Evolutionary conservation across 2,888 invertebrate genomes (phyloP).

Genomic region (Drosophila atripex): DNA sequence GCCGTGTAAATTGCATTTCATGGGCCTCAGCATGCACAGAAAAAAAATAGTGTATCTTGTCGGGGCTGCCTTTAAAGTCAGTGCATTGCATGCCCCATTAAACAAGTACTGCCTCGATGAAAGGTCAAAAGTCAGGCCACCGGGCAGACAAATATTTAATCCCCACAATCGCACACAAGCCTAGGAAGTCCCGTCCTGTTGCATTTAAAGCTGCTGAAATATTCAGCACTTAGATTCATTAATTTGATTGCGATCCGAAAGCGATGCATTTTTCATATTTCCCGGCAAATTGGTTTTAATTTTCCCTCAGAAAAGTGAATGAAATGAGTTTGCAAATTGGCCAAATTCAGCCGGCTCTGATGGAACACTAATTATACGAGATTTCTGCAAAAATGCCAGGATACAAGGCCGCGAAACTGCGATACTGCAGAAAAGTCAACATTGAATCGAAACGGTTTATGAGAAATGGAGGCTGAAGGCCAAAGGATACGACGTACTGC

Average conservation of each 20-base stretch:
- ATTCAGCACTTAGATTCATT: conserved; percentile 50
- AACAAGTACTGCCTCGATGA: conserved; percentile 29
- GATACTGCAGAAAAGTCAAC: conserved; percentile 57
- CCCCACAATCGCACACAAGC: conserved; percentile 36
- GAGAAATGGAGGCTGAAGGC: conserved; percentile 19
- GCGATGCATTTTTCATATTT: conserved; percentile 30
- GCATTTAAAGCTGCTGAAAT: conserved; percentile 31
- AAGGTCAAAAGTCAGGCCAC: conserved; percentile 65
- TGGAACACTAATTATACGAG: conserved; percentile 28
- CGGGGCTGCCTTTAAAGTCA: background rate
- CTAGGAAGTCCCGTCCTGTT: conserved; percentile 1
- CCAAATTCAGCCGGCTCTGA: conserved; percentile 22
- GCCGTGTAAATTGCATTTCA: conserved; percentile 61
- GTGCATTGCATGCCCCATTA: conserved; percentile 52
- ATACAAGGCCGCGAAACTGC: background rate
- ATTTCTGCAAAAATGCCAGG: conserved; percentile 1
- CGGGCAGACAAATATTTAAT: conserved; percentile 44
- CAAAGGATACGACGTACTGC: conserved; percentile 57
- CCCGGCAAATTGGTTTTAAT: conserved; percentile 26
- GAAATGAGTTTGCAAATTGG: conserved; percentile 35
- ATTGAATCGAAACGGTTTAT: conserved; percentile 67
- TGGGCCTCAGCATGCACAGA: conserved; percentile 4
- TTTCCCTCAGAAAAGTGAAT: conserved; percentile 12
- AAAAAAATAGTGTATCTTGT: background rate
- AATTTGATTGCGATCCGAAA: conserved; percentile 39